A percentile compares a stretch with the other conserved stretches of the same genome.
phyloP scores from a whole-genome alignment of 53 echinoderm and acorn worm species.

The Echinometra lucunter region DNA sequence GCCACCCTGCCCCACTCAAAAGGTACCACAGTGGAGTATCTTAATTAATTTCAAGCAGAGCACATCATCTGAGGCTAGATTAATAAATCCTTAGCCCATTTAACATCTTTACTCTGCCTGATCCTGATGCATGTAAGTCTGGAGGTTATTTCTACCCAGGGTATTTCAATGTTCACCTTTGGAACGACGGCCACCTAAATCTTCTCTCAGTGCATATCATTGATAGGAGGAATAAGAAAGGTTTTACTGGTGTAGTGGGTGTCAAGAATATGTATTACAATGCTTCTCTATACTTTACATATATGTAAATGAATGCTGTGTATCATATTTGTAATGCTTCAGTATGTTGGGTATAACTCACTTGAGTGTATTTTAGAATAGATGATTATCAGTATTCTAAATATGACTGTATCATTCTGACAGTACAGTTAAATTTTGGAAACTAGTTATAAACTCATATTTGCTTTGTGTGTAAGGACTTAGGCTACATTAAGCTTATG shows the following conservation, averaged over 20 bases:
- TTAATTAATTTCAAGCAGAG: conserved; percentile 22
- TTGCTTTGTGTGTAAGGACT: not conserved
- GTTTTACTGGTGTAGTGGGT: not conserved
- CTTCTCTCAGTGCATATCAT: not conserved
- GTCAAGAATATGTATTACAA: not conserved
- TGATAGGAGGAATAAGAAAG: not conserved
- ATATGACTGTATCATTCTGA: not conserved
- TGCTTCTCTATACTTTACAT: no score
- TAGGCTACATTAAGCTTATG: not conserved
- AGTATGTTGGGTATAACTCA: no score
- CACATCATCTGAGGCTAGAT: conserved; percentile 32
- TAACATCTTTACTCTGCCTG: not conserved
- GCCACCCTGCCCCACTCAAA: not conserved
- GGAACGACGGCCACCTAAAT: not conserved
- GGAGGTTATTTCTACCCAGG: not conserved
- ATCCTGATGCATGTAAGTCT: not conserved
- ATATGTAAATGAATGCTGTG: no score
- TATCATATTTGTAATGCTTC: no score
- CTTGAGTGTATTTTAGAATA: no score
- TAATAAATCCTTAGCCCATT: conserved; percentile 24
- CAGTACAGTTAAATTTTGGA: not conserved
- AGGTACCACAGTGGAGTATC: not conserved
- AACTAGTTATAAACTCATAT: not conserved
- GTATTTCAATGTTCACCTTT: not conserved
- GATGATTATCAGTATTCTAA: no score